Evolutionary conservation across 2,888 invertebrate genomes (phyloP).

Genomic region (Piscicola geometra): DNA sequence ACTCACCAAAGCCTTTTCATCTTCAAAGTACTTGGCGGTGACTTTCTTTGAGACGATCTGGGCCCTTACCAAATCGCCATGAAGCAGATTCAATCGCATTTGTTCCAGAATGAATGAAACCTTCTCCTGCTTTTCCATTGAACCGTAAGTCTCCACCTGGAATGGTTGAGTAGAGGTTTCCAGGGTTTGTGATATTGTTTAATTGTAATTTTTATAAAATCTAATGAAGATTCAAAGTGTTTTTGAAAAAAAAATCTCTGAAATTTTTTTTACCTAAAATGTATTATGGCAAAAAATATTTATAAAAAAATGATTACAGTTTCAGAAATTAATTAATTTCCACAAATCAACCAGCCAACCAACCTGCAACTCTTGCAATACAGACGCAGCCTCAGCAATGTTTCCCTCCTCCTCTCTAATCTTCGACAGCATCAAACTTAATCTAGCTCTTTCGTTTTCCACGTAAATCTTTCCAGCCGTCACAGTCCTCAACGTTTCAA

Average conservation of each 20-base stretch:
- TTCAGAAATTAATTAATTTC: no score
- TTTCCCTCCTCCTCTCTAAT: constrained; percentile 61
- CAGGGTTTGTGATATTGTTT: background rate
- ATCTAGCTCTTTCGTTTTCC: constrained; percentile 93
- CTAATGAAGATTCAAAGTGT: background rate
- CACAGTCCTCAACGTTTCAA: constrained; percentile 87
- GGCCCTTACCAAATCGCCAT: constrained; percentile 90
- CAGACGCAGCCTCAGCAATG: constrained; percentile 80
- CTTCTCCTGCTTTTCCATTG: constrained; percentile 96
- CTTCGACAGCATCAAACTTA: constrained; percentile 70
- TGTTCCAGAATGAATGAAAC: constrained; percentile 93
- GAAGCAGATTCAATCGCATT: constrained; percentile 91
- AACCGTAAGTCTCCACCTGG: constrained; percentile 88
- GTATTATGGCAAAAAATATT: no score
- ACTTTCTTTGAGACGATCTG: constrained; percentile 99
- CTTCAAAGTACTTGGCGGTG: constrained; percentile 91
- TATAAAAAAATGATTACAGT: no score
- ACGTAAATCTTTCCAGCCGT: constrained; percentile 99
- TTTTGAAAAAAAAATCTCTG: no score
- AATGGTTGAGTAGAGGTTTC: background rate
- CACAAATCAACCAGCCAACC: background rate
- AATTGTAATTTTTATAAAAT: background rate
- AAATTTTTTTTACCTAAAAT: no score
- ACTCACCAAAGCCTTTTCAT: constrained; percentile 65
- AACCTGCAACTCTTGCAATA: constrained; percentile 87